These are phyloP conservation scores for Holcopasites calliopsidis DNA, from an alignment of 1,140 invertebrate genomes.

Conservation along the genomic window DNA sequence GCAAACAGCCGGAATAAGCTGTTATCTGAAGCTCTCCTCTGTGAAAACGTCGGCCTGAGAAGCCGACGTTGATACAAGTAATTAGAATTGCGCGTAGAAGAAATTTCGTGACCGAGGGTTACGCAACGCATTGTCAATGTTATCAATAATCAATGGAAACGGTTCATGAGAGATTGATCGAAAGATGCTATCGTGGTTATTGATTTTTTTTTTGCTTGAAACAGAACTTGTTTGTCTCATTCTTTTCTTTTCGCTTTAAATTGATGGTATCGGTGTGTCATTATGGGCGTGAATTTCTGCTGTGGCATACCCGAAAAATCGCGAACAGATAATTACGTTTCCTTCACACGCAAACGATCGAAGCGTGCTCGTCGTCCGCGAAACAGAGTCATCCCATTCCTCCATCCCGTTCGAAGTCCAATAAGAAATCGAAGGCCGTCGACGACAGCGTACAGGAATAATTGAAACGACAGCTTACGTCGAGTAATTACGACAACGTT, in stretches of 20 bases:
- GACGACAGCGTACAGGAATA: neutral
- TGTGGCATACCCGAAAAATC: neutral
- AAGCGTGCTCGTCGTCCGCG: too few species aligned
- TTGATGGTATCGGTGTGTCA: too few species aligned
- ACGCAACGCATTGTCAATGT: neutral
- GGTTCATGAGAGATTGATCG: too few species aligned
- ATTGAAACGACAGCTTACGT: constrained; percentile 1
- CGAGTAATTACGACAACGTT: neutral
- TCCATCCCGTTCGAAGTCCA: neutral
- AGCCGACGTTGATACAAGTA: too few species aligned
- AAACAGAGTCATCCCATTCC: too few species aligned
- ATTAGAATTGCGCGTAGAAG: too few species aligned
- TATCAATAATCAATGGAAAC: neutral
- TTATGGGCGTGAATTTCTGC: too few species aligned
- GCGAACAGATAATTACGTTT: neutral
- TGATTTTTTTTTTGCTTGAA: too few species aligned
- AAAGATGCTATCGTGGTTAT: too few species aligned
- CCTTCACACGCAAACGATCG: neutral
- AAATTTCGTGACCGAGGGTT: neutral
- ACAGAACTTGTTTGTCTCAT: too few species aligned
- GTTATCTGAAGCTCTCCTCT: constrained; percentile 5
- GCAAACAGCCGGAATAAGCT: constrained; percentile 15
- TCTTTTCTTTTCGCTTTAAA: too few species aligned
- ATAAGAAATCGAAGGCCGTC: neutral
- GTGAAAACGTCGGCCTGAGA: too few species aligned